Conservation (phyloP, 2,888 invertebrate genomes). For the Drepana falcataria region DNA sequence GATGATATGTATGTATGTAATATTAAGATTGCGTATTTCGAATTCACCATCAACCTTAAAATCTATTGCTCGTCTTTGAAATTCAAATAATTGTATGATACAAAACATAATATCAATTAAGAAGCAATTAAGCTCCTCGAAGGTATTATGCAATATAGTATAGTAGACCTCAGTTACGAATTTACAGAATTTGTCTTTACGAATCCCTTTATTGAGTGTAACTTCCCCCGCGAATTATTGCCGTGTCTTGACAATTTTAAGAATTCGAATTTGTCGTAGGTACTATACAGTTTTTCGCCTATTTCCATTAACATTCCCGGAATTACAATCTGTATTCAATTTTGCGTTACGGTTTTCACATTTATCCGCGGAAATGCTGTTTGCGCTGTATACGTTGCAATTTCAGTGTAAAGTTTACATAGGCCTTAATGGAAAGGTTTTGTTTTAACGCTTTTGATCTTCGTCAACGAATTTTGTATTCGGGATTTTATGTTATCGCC, state of each 20-base stretch:
- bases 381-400: constrained; percentile 23
- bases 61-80: too few relatives aligned
- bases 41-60: too few relatives aligned
- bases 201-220: constrained; percentile 11
- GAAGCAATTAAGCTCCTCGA: too few relatives aligned
- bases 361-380: constrained; percentile 27
- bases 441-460: constrained; percentile 15
- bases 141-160: too few relatives aligned
- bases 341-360: constrained; percentile 38
- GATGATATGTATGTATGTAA: too few relatives aligned
- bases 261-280: constrained; percentile 43
- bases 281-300: constrained; percentile 43
- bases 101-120: too few relatives aligned
- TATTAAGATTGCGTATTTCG: too few relatives aligned
- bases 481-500: not conserved
- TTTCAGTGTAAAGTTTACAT: constrained; percentile 31
- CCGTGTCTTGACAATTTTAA: constrained; percentile 35
- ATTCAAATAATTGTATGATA: too few relatives aligned
- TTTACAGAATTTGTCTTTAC: constrained; percentile 20
- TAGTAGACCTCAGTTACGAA: constrained; percentile 13
- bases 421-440: constrained; percentile 25
- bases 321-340: constrained; percentile 48
- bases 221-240: constrained; percentile 28
- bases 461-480: not conserved
- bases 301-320: constrained; percentile 53